These are phyloP conservation scores for Ictalurus punctatus DNA, from an alignment of 2,113 vertebrate species.

Conservation along the genomic window DNA sequence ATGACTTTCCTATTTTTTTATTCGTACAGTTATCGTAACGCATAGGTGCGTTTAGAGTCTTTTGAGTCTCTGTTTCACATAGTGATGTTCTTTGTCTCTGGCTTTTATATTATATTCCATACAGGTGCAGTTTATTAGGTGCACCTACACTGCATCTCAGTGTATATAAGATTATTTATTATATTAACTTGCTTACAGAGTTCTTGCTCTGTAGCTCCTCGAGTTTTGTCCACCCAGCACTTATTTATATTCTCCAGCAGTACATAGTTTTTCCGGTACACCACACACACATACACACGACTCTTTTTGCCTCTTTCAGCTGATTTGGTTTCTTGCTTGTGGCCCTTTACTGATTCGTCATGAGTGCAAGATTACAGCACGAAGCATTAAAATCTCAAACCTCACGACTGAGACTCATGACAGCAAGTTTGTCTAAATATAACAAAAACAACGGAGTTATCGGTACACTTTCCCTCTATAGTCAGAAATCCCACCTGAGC, in stretches of 20 bases:
- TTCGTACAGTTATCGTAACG: too few species aligned
- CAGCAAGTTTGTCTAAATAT: neutral
- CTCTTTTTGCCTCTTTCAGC: conserved; percentile 26
- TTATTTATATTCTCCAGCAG: neutral
- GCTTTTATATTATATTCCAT: neutral
- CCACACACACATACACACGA: conserved; percentile 18
- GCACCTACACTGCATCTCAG: neutral
- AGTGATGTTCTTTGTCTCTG: neutral
- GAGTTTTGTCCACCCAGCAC: neutral
- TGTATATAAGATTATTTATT: neutral
- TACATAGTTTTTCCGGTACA: neutral
- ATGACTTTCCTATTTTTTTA: too few species aligned
- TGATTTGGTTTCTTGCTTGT: neutral
- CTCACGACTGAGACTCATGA: neutral
- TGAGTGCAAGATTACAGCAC: neutral
- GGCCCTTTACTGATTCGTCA: neutral
- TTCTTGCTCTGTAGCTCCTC: neutral
- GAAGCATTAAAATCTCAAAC: neutral
- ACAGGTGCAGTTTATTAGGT: neutral
- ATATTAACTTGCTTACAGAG: neutral
- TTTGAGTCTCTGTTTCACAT: too few species aligned
- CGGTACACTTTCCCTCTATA: neutral
- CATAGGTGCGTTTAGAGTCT: too few species aligned
- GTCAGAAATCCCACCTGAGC: neutral
- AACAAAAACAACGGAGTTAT: neutral